Evolutionary conservation across 2,797 vertebrate genomes (phyloP), one percentile per base, ranked within the genome.

Genomic region (Macropus fuliginosus): DNA sequence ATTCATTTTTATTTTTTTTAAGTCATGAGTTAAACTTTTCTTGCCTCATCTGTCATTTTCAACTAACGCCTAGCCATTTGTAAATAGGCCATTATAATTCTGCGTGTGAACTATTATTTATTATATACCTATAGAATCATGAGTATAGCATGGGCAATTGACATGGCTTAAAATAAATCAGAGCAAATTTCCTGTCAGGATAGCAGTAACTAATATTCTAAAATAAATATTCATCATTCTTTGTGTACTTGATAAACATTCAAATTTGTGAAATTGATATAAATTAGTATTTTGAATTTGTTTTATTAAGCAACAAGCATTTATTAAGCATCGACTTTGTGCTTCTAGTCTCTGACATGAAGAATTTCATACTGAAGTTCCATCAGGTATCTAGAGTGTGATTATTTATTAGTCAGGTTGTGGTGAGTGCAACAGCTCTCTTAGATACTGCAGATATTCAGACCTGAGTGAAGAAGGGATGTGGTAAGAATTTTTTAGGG

Each of bases 251-350:
- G 18, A 34, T n/a, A 40, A 59, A 92, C 89, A 91, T 96, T 55
- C n/a, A 16, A 54, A 89, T 95, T 93, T 62, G 34, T 54, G 89
- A 95, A 93, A 81, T 95, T 59, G 54, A 24, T 81, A 21, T 74
- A 40, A 74, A 74, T 74, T 74, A 40, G n/a, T 74, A 9, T 74
- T 66, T 66, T 66, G 34, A 66, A 66, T 66, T 66, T n/a, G 14
- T n/a, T 59, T n/a, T 74, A 21, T 21, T 40, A 40, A 74, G 8
- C 66, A 59, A 4, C 57, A 40, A 40, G n/a, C 18, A 8, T 74
- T 40, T 74, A 40, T 74, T 74, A 74, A 74, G 16, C 18, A 40
- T 66, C 14, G 5, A 21, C 16, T 74, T 2, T 74, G n/a, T 74
- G 66, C 16, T 74, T 74, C 18, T 74, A 8, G 6, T 74, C n/a